A percentile compares a stretch with the other conserved stretches of the same genome.
phyloP scores from a whole-genome alignment of 2,888 invertebrate genomes.

The Coenonympha glycerion region DNA sequence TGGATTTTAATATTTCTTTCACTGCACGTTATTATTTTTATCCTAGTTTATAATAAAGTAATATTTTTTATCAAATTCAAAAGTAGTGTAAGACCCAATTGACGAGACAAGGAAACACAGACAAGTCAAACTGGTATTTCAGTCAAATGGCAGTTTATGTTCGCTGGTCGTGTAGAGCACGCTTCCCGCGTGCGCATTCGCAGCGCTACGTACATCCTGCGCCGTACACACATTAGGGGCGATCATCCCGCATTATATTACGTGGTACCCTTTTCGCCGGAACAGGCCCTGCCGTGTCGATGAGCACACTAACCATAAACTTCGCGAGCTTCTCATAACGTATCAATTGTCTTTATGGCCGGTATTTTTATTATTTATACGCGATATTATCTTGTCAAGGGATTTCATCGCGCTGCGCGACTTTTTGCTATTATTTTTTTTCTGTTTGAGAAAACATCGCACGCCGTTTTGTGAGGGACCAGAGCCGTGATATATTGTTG shows the following conservation, averaged over 20 bases:
- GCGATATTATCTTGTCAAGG: slow-evolving; percentile 45
- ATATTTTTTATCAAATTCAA: too few relatives aligned
- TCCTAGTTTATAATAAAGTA: too few relatives aligned
- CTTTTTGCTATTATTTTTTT: slow-evolving; percentile 13
- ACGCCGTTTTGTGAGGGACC: neutral
- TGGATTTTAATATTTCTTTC: too few relatives aligned
- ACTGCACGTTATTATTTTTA: too few relatives aligned
- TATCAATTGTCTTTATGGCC: slow-evolving; percentile 68
- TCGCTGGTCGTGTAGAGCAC: slow-evolving; percentile 11
- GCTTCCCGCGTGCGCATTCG: slow-evolving; percentile 22
- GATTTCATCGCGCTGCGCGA: slow-evolving; percentile 12
- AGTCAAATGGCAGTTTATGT: too few relatives aligned
- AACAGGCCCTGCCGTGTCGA: slow-evolving; percentile 47
- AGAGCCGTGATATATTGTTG: neutral
- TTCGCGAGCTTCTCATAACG: slow-evolving; percentile 54
- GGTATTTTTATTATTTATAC: slow-evolving; percentile 64
- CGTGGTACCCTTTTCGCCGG: slow-evolving; percentile 34
- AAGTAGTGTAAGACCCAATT: too few relatives aligned
- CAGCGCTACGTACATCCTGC: slow-evolving; percentile 58
- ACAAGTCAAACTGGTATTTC: too few relatives aligned
- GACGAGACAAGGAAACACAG: too few relatives aligned
- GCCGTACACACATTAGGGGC: slow-evolving; percentile 64
- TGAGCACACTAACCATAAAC: slow-evolving; percentile 58
- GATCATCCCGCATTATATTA: slow-evolving; percentile 66
- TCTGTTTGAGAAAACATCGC: slow-evolving; percentile 5